A percentile compares a stretch with the other conserved stretches of the same genome.
Evolutionary conservation across 2,797 vertebrate genomes (phyloP).

Genomic region (Rachycentron canadum): DNA sequence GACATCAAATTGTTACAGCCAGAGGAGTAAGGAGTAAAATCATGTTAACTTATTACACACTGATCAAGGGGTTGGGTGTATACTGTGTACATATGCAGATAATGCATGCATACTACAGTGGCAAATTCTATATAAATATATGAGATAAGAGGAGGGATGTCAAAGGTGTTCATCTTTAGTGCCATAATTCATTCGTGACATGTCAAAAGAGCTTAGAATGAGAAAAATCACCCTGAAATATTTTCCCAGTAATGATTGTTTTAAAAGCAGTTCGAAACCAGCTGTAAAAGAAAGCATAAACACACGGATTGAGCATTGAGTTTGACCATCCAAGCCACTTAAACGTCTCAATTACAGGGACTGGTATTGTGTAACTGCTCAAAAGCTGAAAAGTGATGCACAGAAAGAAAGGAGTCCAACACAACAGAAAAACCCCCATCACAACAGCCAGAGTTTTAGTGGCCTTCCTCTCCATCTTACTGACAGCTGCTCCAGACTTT

Average conservation of each 20-base stretch:
- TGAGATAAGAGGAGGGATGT: too few species aligned
- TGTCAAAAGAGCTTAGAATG: slow-evolving; percentile 2
- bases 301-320: slow-evolving; percentile 50
- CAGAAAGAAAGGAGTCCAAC: slow-evolving; percentile 40
- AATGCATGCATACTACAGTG: too few species aligned
- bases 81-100: too few species aligned
- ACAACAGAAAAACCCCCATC: slow-evolving; percentile 43
- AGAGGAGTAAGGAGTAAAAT: too few species aligned
- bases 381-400: slow-evolving; percentile 5
- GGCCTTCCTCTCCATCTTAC: slow-evolving; percentile 50
- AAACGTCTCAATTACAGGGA: slow-evolving; percentile 5
- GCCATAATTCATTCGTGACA: too few species aligned
- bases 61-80: too few species aligned
- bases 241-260: slow-evolving; percentile 36
- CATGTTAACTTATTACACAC: too few species aligned
- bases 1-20: too few species aligned
- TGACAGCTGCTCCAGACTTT: slow-evolving; percentile 7
- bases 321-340: slow-evolving; percentile 37
- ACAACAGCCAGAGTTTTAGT: slow-evolving; percentile 42
- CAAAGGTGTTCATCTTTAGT: too few species aligned
- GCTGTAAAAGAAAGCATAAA: slow-evolving; percentile 59
- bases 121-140: too few species aligned
- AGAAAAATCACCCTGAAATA: slow-evolving; percentile 35
- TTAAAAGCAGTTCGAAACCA: slow-evolving; percentile 48
- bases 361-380: background rate